phyloP scores from a whole-genome alignment of 2,888 invertebrate species.

The Nymphalis c-album region DNA sequence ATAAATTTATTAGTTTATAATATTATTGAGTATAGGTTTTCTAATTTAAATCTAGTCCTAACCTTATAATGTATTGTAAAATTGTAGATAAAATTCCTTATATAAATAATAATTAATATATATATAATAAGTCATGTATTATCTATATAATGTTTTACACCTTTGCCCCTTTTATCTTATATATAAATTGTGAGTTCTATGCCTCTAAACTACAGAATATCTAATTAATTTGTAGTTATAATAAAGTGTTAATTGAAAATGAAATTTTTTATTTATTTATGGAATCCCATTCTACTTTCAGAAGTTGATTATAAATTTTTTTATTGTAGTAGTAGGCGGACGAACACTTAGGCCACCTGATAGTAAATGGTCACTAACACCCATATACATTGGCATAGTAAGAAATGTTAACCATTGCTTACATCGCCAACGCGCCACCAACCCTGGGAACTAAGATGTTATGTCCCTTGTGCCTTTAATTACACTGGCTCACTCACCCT shows the following conservation, averaged over 20 bases:
- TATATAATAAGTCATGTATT: not conserved
- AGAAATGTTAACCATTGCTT: too few species aligned
- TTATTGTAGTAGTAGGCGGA: too few species aligned
- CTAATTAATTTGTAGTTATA: conserved; percentile 59
- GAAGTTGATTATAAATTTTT: too few species aligned
- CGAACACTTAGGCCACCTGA: too few species aligned
- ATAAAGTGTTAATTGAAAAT: conserved; percentile 67
- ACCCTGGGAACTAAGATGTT: too few species aligned
- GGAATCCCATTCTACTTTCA: not conserved
- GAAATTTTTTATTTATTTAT: conserved; percentile 31
- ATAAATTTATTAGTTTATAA: not conserved
- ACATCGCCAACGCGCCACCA: too few species aligned
- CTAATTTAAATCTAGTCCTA: conserved; percentile 32
- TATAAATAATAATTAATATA: not conserved
- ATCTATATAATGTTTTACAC: conserved; percentile 17
- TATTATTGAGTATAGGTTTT: conserved; percentile 8
- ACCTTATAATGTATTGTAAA: conserved; percentile 21
- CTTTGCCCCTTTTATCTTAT: conserved; percentile 24
- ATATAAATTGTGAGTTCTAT: conserved; percentile 35
- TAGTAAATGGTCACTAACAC: too few species aligned
- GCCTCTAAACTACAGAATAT: conserved; percentile 51
- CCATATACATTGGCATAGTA: too few species aligned
- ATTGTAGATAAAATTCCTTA: conserved; percentile 17
- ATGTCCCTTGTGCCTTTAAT: too few species aligned
- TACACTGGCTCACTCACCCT: too few species aligned